phyloP scores from a whole-genome alignment of 2,888 invertebrate genomes.

The Tenthredo amoena region DNA sequence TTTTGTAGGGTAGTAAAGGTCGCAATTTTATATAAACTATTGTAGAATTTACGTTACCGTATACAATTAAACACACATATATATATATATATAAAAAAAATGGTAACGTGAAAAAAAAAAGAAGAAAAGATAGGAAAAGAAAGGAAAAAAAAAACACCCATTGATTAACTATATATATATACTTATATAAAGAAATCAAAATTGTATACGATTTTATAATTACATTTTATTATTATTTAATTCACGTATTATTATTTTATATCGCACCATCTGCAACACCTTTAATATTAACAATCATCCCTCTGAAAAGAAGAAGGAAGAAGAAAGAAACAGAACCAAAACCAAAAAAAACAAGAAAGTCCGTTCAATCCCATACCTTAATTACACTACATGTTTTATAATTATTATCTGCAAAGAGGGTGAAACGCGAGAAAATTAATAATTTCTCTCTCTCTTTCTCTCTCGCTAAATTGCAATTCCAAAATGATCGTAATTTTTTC shows the following conservation, averaged over 20 bases:
- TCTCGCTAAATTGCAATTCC: too few species aligned
- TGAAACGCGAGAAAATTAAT: too few species aligned
- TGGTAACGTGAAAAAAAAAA: background rate
- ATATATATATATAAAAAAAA: background rate
- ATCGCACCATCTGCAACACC: background rate
- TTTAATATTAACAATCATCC: background rate
- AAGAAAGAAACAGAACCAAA: too few species aligned
- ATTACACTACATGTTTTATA: background rate
- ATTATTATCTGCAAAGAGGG: background rate
- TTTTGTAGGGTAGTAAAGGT: background rate
- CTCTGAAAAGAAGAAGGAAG: background rate
- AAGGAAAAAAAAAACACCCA: background rate
- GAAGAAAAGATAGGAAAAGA: background rate
- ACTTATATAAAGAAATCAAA: slow-evolving; percentile 69
- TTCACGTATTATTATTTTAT: slow-evolving; percentile 52
- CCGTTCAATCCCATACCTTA: too few species aligned
- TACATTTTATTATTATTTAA: slow-evolving; percentile 77
- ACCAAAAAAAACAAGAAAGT: too few species aligned
- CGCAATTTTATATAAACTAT: background rate
- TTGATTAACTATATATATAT: slow-evolving; percentile 22
- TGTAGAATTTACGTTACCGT: background rate
- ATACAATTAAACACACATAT: background rate
- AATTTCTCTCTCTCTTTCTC: too few species aligned
- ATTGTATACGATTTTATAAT: slow-evolving; percentile 77
- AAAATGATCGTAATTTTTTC: too few species aligned